Conservation (phyloP, 2,113 vertebrate species). For the Zosterops japonicus region DNA sequence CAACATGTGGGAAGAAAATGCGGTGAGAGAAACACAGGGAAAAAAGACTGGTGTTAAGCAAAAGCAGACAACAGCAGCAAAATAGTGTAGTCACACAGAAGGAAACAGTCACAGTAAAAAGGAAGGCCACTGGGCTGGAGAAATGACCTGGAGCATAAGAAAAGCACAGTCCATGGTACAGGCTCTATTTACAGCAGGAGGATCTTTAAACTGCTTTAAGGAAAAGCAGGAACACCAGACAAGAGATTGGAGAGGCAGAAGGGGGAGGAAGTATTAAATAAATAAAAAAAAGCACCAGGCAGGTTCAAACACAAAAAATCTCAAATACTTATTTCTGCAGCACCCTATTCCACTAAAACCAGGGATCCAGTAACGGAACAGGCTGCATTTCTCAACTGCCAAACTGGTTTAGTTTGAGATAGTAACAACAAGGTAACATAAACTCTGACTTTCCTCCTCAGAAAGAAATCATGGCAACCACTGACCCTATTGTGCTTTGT, state of each 20-base stretch:
- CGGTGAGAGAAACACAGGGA: background rate
- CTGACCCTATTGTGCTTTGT: slow-evolving; percentile 63
- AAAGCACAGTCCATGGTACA: fast-evolving
- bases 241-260: fast-evolving
- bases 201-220: background rate
- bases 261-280: fast-evolving
- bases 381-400: background rate
- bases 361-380: background rate
- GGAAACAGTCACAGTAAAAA: background rate
- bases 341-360: background rate
- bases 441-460: slow-evolving; percentile 14
- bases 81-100: background rate
- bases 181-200: background rate
- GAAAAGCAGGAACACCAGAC: background rate
- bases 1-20: background rate
- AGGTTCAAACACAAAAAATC: background rate
- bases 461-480: slow-evolving; percentile 16
- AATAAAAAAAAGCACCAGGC: background rate
- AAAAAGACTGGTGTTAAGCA: background rate
- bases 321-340: background rate
- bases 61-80: background rate
- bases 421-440: slow-evolving; percentile 35
- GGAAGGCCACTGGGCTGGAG: background rate
- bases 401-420: background rate
- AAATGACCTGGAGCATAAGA: background rate